Conservation (phyloP, 2,797 vertebrate species). For the Silurus lanzhouensis region DNA sequence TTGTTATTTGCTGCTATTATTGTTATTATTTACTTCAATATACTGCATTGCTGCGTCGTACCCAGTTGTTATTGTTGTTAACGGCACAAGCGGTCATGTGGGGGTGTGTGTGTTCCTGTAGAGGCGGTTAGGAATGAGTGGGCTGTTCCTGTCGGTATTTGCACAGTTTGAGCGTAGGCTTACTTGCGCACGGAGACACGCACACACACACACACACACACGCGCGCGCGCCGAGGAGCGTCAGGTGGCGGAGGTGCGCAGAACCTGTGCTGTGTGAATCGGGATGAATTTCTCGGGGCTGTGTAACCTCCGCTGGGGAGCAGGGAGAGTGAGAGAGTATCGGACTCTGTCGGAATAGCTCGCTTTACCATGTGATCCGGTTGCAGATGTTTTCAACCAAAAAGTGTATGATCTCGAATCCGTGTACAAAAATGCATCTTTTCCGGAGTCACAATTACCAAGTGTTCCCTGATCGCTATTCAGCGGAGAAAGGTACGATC, state of each 20-base stretch:
- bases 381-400: constrained; percentile 48
- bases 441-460: constrained; percentile 78
- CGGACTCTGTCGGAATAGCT: constrained; percentile 49
- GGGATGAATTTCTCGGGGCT: constrained; percentile 3
- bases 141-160: constrained; percentile 26
- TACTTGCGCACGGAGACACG: neutral
- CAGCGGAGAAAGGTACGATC: constrained; percentile 67
- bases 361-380: constrained; percentile 42
- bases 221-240: neutral
- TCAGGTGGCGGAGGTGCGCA: constrained; percentile 30
- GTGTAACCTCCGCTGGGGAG: neutral
- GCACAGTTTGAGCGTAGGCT: constrained; percentile 2
- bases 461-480: constrained; percentile 72
- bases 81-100: neutral
- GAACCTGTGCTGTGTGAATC: neutral
- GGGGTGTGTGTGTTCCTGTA: constrained; percentile 35
- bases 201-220: neutral
- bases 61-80: neutral
- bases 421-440: constrained; percentile 74
- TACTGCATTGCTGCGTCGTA: neutral
- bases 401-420: constrained; percentile 56
- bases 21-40: neutral
- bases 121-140: constrained; percentile 39
- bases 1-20: neutral
- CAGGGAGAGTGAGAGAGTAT: neutral